These are phyloP conservation scores for Morone saxatilis DNA, from an alignment of 2,113 vertebrate genomes.

Conservation along the genomic window DNA sequence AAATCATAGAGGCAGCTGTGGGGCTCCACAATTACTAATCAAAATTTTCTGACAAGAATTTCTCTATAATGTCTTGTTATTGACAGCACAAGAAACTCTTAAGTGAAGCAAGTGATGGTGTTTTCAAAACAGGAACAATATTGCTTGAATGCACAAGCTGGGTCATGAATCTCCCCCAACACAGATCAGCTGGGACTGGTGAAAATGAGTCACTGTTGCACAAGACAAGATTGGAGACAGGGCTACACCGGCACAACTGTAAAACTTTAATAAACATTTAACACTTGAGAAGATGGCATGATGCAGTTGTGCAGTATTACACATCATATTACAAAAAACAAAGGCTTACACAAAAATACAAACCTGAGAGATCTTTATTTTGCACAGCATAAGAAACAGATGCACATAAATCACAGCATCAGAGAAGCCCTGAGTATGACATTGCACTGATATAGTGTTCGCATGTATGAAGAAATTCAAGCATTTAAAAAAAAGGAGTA, in stretches of 20 bases:
- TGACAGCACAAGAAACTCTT: neutral
- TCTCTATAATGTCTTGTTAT: neutral
- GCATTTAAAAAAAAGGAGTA: neutral
- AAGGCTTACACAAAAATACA: slow-evolving; percentile 27
- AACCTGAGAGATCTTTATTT: slow-evolving; percentile 28
- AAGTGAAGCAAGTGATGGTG: neutral
- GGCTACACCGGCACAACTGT: neutral
- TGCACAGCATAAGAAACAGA: slow-evolving; percentile 5
- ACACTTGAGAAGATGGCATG: neutral
- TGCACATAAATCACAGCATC: neutral
- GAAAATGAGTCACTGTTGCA: neutral
- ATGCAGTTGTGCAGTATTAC: neutral
- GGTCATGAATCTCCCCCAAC: neutral
- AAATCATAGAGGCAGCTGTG: neutral
- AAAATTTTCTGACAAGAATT: neutral
- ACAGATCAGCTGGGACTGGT: neutral
- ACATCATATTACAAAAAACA: neutral
- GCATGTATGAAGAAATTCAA: slow-evolving; percentile 6
- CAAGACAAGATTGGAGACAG: neutral
- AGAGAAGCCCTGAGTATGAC: slow-evolving; percentile 44
- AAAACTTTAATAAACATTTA: slow-evolving; percentile 47
- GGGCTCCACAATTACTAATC: neutral
- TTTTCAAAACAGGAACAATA: neutral
- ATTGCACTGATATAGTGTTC: slow-evolving; percentile 40
- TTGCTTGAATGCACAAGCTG: neutral